Conservation (phyloP, 2,888 invertebrate species). For the Bhutanitis thaidina region DNA sequence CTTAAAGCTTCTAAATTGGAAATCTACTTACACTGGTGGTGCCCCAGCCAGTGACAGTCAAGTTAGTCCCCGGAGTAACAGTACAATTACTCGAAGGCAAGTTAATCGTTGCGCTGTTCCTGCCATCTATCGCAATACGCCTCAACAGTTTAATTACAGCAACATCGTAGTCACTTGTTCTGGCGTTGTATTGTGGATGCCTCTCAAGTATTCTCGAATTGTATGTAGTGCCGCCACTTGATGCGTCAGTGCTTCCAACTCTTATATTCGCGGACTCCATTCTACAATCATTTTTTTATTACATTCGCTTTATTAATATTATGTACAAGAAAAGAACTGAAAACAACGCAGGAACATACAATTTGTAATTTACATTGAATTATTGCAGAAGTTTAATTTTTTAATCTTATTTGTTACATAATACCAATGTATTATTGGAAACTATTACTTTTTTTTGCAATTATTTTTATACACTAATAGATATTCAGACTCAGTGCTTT, state of each 20-base stretch:
- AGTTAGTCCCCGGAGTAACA: conserved; percentile 37
- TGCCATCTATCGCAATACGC: conserved; percentile 49
- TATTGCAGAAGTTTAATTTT: no score
- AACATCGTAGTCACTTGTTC: conserved; percentile 63
- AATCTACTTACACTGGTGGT: conserved; percentile 48
- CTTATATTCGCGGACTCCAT: conserved; percentile 43
- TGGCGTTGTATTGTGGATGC: conserved; percentile 60
- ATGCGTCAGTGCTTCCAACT: conserved; percentile 54
- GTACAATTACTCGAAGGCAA: conserved; percentile 32
- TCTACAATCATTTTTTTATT: conserved; percentile 37
- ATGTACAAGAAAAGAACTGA: no score
- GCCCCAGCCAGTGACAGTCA: conserved; percentile 64
- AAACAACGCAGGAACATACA: no score
- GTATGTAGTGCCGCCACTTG: conserved; percentile 60
- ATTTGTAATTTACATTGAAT: no score
- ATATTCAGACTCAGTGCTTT: no score
- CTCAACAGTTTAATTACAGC: conserved; percentile 50
- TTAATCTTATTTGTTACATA: no score
- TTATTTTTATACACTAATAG: no score
- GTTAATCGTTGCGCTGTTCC: conserved; percentile 35
- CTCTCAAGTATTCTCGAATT: conserved; percentile 36
- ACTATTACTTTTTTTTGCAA: no score
- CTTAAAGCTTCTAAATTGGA: no score
- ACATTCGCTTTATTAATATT: background rate
- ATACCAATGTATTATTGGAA: no score